Evolutionary conservation across 1,140 invertebrate species (phyloP).

Genomic region (Varroa destructor): DNA sequence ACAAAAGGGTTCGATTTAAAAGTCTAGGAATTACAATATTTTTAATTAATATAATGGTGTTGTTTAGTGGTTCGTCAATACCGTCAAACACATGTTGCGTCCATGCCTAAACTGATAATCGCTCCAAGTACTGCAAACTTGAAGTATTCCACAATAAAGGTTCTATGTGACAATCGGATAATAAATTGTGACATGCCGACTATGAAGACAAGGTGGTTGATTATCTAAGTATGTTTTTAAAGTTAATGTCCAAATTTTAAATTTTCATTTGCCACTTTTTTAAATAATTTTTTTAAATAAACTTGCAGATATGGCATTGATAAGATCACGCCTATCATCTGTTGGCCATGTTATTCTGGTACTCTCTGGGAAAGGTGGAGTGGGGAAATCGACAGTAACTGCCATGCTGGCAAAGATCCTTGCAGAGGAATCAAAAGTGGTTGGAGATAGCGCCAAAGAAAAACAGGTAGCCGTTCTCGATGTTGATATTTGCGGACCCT

Average conservation of each 20-base stretch:
- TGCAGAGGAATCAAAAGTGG: slow-evolving; percentile 53
- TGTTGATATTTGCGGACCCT: slow-evolving; percentile 83
- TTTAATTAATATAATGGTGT: too few species aligned
- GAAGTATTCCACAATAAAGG: too few species aligned
- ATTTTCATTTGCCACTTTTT: neutral
- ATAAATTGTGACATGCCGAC: too few species aligned
- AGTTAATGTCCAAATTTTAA: too few species aligned
- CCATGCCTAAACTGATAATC: too few species aligned
- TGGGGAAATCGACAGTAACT: slow-evolving; percentile 71
- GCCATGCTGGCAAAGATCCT: slow-evolving; percentile 65
- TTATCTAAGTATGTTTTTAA: too few species aligned
- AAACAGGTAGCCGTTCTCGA: slow-evolving; percentile 67
- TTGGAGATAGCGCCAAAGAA: slow-evolving; percentile 46
- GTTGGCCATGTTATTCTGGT: slow-evolving; percentile 80
- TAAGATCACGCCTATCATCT: slow-evolving; percentile 56
- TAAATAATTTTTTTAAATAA: neutral
- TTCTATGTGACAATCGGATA: too few species aligned
- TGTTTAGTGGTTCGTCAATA: neutral
- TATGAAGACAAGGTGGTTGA: too few species aligned
- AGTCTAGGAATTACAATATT: too few species aligned
- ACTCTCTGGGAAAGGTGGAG: slow-evolving; percentile 91
- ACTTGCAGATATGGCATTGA: slow-evolving; percentile 53
- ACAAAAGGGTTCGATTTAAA: too few species aligned
- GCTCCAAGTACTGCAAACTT: too few species aligned
- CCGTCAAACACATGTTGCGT: neutral